These are phyloP conservation scores for Tetragonula carbonaria DNA, from an alignment of 2,888 invertebrate species.

Conservation along the genomic window DNA sequence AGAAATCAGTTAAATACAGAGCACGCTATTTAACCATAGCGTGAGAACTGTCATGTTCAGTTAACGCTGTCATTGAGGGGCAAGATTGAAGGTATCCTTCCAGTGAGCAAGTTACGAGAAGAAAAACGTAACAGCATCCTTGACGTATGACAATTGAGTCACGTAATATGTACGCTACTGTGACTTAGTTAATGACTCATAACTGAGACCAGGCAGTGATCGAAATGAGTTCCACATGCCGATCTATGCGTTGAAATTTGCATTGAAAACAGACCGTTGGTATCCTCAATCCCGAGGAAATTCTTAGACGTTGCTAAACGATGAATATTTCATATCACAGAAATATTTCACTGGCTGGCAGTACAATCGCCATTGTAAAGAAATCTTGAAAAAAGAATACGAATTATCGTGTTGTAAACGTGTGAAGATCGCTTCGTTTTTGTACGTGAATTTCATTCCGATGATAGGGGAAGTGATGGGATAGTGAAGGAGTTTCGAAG, in stretches of 20 bases:
- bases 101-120: conserved; percentile 38
- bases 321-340: too few relatives aligned
- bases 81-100: conserved; percentile 76
- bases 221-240: conserved; percentile 18
- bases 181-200: conserved; percentile 69
- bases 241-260: conserved; percentile 14
- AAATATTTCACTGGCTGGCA: not conserved
- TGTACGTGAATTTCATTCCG: not conserved
- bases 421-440: not conserved
- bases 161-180: conserved; percentile 53
- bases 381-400: not conserved
- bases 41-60: conserved; percentile 78
- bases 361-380: not conserved
- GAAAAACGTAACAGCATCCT: conserved; percentile 62
- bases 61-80: conserved; percentile 76
- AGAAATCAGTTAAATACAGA: conserved; percentile 55
- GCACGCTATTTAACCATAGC: conserved; percentile 61
- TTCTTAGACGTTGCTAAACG: not conserved
- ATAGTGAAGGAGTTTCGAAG: not conserved
- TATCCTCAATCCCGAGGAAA: not conserved
- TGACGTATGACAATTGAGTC: conserved; percentile 49
- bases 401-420: not conserved
- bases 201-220: conserved; percentile 58
- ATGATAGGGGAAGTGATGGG: not conserved
- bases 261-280: not conserved